Base-by-base conservation (phyloP, 2,888 invertebrate genomes). In the Drosophila nr. perissopoda region DNA sequence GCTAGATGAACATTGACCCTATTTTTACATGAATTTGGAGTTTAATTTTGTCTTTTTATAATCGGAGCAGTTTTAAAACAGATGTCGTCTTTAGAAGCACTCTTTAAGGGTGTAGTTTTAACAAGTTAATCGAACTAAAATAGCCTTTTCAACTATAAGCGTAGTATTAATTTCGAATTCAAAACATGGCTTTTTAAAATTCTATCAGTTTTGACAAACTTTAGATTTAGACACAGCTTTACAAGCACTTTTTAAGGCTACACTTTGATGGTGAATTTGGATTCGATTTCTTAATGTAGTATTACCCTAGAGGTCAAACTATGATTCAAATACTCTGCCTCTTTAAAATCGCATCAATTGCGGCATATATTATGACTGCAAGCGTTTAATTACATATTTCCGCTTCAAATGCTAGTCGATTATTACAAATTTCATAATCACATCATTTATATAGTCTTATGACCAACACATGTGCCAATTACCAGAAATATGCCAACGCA, bases 391-490 rank as follows among this genome's bases (percentile, higher is more conserved):
- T 21, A 11, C 1, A 21, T 21, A 21, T 21, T 40, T 21, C 21
- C 1, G 21, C 21, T 7, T 21, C 4, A 21, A 46, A 16, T 46
- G 21, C 13, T 21, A 4, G 7, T 46, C 7, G 21, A 46, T 13
- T 2, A 21, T 46, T 46, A 21, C 21, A 46, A 46, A 21, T 21
- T 46, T 31, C 31, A 0, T 31, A 31, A 31, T 31, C 21, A 21
- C 21, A 10, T 29, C n/a, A 68, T 52, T 66, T 29, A n/a, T n/a
- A 8, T 38, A 27, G 1, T 21, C 0, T 33, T 29, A 57, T 40
- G 70, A 2, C 4, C 31, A 67, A 56, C 56, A 70, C 16, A 31
- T 53, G 69, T 53, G 21, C 3, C 10, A 29, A 38, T 48, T n/a
- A 21, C 29, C 25, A n/a, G n/a, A 18, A 18, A 48, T 48, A 29